Evolutionary conservation across 2,888 invertebrate genomes (phyloP).

Genomic region (Drosophila borborema): DNA sequence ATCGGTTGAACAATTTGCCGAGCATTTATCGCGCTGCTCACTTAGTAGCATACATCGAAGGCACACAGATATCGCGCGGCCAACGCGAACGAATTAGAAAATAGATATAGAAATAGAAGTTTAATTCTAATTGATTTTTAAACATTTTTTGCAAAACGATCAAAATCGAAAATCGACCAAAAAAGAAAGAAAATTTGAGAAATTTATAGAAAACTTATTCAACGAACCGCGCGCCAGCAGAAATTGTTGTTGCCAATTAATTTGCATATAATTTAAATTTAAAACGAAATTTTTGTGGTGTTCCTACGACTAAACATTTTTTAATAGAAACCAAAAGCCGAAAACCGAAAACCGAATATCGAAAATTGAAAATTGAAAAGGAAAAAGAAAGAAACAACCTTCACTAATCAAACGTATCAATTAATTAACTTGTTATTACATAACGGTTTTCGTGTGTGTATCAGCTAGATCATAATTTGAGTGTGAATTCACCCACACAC

Average conservation of each 20-base stretch:
- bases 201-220: slow-evolving; percentile 17
- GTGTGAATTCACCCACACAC: slow-evolving; percentile 19
- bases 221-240: slow-evolving; percentile 67
- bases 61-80: slow-evolving; percentile 77
- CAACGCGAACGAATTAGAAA: slow-evolving; percentile 74
- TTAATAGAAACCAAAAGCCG: background rate
- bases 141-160: slow-evolving; percentile 27
- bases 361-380: background rate
- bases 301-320: slow-evolving; percentile 44
- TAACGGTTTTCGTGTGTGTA: slow-evolving; percentile 35
- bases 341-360: background rate
- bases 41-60: slow-evolving; percentile 81
- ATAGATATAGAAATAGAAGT: slow-evolving; percentile 69
- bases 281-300: slow-evolving; percentile 49
- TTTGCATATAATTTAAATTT: slow-evolving; percentile 20
- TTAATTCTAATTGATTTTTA: slow-evolving; percentile 47
- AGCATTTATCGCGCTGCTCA: slow-evolving; percentile 58
- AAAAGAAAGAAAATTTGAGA: background rate
- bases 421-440: slow-evolving; percentile 57
- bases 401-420: slow-evolving; percentile 49
- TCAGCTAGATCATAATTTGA: slow-evolving; percentile 26
- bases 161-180: slow-evolving; percentile 40
- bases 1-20: slow-evolving; percentile 53
- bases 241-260: slow-evolving; percentile 45
- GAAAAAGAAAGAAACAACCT: slow-evolving; percentile 8